phyloP scores from a whole-genome alignment of 2,888 invertebrate genomes.

The Luperina testacea region DNA sequence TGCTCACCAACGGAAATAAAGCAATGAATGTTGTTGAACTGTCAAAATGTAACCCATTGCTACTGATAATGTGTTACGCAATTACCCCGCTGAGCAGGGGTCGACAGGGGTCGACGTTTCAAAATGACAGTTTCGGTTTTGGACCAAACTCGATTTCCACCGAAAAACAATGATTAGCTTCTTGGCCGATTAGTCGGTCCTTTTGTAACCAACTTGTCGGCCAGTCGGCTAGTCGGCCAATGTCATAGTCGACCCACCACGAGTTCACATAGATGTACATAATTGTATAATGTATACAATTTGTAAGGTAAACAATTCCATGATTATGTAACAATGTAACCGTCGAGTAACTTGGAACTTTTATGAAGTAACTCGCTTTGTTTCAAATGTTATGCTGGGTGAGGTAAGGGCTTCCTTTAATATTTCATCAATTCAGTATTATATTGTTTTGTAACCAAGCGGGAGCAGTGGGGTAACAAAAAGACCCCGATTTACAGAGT shows the following conservation, averaged over 20 bases:
- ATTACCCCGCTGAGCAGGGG: too few species aligned
- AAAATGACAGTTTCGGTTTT: background rate
- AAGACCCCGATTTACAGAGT: too few species aligned
- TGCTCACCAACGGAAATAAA: too few species aligned
- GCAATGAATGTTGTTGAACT: too few species aligned
- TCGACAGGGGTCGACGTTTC: too few species aligned
- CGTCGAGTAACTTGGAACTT: background rate
- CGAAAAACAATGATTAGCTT: background rate
- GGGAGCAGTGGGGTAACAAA: too few species aligned
- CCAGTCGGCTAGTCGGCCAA: too few species aligned
- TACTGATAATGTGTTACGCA: too few species aligned
- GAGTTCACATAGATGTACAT: background rate
- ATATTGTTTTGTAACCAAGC: background rate
- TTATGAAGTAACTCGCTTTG: conserved; percentile 1
- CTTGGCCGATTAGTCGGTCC: background rate
- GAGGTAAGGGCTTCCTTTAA: background rate
- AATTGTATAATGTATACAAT: background rate
- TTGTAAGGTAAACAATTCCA: background rate
- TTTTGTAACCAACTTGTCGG: too few species aligned
- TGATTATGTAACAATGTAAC: background rate
- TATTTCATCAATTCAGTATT: background rate
- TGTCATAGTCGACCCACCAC: too few species aligned
- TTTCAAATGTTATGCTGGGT: background rate
- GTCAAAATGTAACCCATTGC: too few species aligned
- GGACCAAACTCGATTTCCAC: background rate